Percentiles rank a stretch among this genome's conserved stretches.
phyloP scores from a whole-genome alignment of 1,140 invertebrate species.

The Oedothorax gibbosus region DNA sequence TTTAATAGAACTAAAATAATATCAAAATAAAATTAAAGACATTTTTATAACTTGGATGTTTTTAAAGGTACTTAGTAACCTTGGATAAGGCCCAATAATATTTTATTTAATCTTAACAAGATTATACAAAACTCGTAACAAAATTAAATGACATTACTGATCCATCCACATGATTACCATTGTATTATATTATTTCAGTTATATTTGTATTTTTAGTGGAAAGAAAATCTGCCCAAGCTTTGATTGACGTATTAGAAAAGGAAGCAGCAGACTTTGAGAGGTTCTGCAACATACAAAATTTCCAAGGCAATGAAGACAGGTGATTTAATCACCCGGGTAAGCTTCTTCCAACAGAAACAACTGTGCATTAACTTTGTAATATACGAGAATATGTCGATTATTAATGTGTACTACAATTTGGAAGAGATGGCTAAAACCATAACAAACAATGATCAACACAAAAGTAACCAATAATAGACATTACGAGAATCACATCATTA shows the following conservation, averaged over 20 bases:
- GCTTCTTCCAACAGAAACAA: background rate
- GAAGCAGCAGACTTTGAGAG: conserved; percentile 63
- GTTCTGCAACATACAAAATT: conserved; percentile 56
- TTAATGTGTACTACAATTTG: conserved; percentile 20
- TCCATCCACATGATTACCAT: too few species aligned
- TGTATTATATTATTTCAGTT: background rate
- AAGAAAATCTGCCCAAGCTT: conserved; percentile 62
- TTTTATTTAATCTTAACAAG: too few species aligned
- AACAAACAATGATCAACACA: conserved; percentile 12
- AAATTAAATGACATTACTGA: too few species aligned
- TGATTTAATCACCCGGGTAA: conserved; percentile 23
- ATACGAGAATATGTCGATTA: conserved; percentile 1
- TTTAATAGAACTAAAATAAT: too few species aligned
- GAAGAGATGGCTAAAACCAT: conserved; percentile 14
- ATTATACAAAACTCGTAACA: too few species aligned
- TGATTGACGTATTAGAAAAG: conserved; percentile 62
- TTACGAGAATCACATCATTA: too few species aligned
- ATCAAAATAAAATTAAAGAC: too few species aligned
- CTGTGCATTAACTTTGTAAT: conserved; percentile 53
- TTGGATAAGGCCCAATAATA: too few species aligned
- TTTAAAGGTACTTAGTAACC: too few species aligned
- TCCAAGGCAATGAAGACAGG: conserved; percentile 41
- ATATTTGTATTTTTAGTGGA: conserved; percentile 49
- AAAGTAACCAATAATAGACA: background rate
- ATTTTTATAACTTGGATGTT: too few species aligned